These are phyloP conservation scores for Sparidentex hasta DNA, from an alignment of 2,797 vertebrate species.

Conservation along the genomic window DNA sequence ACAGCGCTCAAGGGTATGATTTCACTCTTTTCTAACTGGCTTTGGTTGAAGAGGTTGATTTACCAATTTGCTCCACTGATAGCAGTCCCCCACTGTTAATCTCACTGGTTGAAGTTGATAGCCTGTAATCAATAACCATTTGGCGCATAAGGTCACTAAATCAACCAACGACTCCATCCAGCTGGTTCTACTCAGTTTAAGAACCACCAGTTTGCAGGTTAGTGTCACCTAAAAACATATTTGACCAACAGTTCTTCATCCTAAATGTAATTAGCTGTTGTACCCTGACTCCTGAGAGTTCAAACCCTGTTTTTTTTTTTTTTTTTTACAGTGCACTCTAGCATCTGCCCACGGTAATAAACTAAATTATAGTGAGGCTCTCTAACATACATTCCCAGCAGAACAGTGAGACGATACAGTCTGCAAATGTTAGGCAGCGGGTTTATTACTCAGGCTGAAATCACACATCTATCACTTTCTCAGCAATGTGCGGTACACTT, in stretches of 20 bases:
- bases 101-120: too few relatives aligned
- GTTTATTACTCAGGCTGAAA: constrained; percentile 57
- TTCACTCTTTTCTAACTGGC: too few relatives aligned
- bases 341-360: constrained; percentile 19
- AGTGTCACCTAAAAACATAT: neutral
- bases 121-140: too few relatives aligned
- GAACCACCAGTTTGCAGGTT: neutral
- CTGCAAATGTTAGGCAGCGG: constrained; percentile 5
- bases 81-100: too few relatives aligned
- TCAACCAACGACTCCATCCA: neutral
- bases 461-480: constrained; percentile 59
- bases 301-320: too few relatives aligned
- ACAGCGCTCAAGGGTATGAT: too few relatives aligned
- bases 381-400: constrained; percentile 21
- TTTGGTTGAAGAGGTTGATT: too few relatives aligned
- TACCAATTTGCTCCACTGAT: too few relatives aligned
- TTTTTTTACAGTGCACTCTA: constrained; percentile 21
- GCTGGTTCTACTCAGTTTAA: neutral
- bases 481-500: constrained; percentile 56
- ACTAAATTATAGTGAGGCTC: constrained; percentile 41
- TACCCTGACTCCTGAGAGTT: neutral
- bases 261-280: neutral
- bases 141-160: neutral
- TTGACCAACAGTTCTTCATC: neutral
- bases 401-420: constrained; percentile 32